phyloP scores from a whole-genome alignment of 1,140 invertebrate species.

The Heterodera schachtii region DNA sequence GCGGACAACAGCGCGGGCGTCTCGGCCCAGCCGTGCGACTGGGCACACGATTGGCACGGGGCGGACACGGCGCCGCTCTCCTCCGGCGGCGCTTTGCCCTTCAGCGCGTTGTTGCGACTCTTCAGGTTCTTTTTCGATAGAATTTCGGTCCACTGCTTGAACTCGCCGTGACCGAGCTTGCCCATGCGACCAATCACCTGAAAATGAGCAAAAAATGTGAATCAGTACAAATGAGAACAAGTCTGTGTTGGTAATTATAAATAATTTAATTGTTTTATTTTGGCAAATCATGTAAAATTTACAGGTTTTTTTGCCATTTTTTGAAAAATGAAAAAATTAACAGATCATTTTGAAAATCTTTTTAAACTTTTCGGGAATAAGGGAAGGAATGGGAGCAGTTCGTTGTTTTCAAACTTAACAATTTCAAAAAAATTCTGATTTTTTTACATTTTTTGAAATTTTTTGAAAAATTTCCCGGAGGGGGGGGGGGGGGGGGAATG shows the following conservation, averaged over 20 bases:
- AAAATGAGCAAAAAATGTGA: neutral
- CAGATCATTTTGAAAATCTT: too few species aligned
- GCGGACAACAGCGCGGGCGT: conserved; percentile 80
- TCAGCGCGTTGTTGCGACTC: conserved; percentile 48
- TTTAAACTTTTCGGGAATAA: too few species aligned
- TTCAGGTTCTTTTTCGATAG: conserved; percentile 54
- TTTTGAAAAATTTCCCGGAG: too few species aligned
- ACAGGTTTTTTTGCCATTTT: too few species aligned
- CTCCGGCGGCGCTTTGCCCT: conserved; percentile 36
- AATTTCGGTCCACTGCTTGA: conserved; percentile 74
- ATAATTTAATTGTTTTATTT: too few species aligned
- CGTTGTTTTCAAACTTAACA: too few species aligned
- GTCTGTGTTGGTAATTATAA: neutral
- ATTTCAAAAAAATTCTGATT: too few species aligned
- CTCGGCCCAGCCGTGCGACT: conserved; percentile 43
- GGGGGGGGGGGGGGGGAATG: too few species aligned
- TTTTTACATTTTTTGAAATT: too few species aligned
- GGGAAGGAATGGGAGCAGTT: too few species aligned
- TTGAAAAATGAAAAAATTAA: too few species aligned
- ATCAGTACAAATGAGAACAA: neutral
- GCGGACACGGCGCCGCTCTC: conserved; percentile 8
- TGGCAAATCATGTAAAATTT: too few species aligned
- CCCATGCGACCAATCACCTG: conserved; percentile 83
- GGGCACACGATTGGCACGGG: conserved; percentile 44
- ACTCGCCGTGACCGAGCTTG: conserved; percentile 91